Percentiles rank a stretch among this genome's conserved stretches.
Evolutionary conservation across 2,797 vertebrate genomes (phyloP).

Genomic region (Sebastes matsubarae): DNA sequence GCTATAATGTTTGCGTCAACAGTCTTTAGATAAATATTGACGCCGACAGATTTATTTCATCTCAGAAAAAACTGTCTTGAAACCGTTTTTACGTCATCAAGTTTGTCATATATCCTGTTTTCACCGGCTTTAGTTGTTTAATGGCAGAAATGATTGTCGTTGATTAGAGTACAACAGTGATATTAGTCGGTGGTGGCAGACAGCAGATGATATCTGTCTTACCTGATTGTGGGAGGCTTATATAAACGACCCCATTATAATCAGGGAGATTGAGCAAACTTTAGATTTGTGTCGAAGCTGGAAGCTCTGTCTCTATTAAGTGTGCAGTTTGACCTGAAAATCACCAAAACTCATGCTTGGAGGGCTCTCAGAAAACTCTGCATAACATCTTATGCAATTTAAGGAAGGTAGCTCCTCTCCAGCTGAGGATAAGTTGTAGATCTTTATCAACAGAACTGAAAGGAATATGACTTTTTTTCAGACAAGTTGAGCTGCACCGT

Average conservation of each 20-base stretch:
- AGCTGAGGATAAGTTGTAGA: conserved; percentile 39
- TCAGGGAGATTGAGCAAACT: conserved; percentile 59
- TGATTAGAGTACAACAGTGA: conserved; percentile 49
- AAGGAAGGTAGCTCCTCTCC: conserved; percentile 35
- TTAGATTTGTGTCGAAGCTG: conserved; percentile 50
- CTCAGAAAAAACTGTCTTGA: conserved; percentile 3
- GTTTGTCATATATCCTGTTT: conserved; percentile 19
- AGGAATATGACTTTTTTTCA: conserved; percentile 26
- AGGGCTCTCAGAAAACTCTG: conserved; percentile 47
- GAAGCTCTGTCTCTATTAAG: conserved; percentile 54
- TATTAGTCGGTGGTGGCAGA: conserved; percentile 25
- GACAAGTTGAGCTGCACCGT: conserved; percentile 28
- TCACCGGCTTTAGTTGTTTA: conserved; percentile 2
- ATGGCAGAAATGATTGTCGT: conserved; percentile 32
- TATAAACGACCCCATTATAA: conserved; percentile 52
- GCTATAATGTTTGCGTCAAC: conserved; percentile 29
- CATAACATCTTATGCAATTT: conserved; percentile 60
- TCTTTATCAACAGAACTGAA: conserved; percentile 50
- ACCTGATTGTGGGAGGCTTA: conserved; percentile 59
- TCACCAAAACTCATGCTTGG: conserved; percentile 59
- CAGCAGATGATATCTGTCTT: conserved; percentile 44
- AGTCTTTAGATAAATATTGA: conserved; percentile 37
- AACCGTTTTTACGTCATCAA: conserved; percentile 2
- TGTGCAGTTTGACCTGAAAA: conserved; percentile 65
- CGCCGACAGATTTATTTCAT: conserved; percentile 22